A percentile compares a stretch with the other conserved stretches of the same genome.
Conservation (phyloP, 30 jellyfish, hydroid and myxozoan genomes). For the Aurelia coerulea region DNA sequence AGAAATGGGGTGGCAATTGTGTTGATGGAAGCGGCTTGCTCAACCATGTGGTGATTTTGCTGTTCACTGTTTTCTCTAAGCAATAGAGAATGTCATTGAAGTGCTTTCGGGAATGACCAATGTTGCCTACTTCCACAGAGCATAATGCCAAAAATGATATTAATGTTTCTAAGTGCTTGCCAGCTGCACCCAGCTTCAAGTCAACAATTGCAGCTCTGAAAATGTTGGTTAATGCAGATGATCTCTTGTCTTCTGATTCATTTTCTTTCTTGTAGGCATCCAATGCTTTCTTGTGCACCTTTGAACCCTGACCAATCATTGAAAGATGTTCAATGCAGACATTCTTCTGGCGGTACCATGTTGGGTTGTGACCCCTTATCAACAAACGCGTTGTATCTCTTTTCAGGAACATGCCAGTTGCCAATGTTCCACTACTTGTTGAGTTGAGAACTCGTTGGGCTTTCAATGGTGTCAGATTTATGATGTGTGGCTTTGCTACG, state of each 20-base stretch:
- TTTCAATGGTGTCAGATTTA: constrained; percentile 22
- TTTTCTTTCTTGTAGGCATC: constrained; percentile 4
- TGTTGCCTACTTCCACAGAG: constrained; percentile 24
- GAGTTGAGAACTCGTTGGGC: constrained; percentile 34
- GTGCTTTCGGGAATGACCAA: constrained; percentile 35
- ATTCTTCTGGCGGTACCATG: constrained; percentile 29
- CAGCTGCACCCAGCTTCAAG: constrained; percentile 43
- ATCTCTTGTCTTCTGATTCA: neutral
- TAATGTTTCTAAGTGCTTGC: constrained; percentile 22
- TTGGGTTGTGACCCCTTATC: neutral
- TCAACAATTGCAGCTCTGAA: constrained; percentile 36
- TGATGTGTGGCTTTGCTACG: constrained; percentile 1
- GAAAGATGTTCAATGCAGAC: constrained; percentile 10
- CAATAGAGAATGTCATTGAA: constrained; percentile 39
- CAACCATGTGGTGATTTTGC: constrained; percentile 21
- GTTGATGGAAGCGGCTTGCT: constrained; percentile 40
- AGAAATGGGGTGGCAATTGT: constrained; percentile 29
- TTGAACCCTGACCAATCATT: constrained; percentile 22
- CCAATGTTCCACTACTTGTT: constrained; percentile 14
- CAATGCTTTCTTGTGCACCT: constrained; percentile 25
- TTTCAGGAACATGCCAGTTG: constrained; percentile 31
- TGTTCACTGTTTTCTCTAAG: constrained; percentile 2
- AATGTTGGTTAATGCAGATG: constrained; percentile 10
- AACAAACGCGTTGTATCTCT: neutral
- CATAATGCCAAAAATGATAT: constrained; percentile 20